Conservation (phyloP, 2,113 vertebrate species). For the Heteronetta atricapilla region DNA sequence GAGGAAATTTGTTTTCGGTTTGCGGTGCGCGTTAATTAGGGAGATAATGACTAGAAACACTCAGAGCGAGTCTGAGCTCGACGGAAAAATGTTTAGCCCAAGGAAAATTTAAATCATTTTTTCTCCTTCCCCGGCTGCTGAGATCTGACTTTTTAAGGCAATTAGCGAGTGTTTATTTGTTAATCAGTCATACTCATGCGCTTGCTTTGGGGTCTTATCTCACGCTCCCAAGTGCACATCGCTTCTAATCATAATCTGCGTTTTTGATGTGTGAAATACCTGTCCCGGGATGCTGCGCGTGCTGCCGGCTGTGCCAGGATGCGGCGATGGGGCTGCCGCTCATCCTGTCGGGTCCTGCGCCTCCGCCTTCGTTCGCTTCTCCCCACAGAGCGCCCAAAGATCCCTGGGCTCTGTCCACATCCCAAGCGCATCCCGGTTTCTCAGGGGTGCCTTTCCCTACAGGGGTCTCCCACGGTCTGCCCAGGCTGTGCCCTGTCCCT, state of each 20-base stretch:
- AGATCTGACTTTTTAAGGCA: neutral
- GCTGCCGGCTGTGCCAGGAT: neutral
- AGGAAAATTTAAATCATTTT: neutral
- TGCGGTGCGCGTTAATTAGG: neutral
- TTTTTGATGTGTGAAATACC: neutral
- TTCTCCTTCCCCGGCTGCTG: neutral
- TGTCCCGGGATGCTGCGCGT: accelerated
- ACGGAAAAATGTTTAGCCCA: constrained; percentile 26
- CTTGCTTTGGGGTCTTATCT: constrained; percentile 18
- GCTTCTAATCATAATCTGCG: neutral
- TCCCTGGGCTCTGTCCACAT: accelerated
- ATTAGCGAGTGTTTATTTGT: constrained; percentile 27
- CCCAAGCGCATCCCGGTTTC: accelerated
- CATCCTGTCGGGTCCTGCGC: neutral
- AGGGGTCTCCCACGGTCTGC: neutral
- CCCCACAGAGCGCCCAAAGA: neutral
- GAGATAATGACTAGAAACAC: neutral
- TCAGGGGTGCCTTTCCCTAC: accelerated
- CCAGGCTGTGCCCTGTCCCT: neutral
- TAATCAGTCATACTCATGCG: neutral
- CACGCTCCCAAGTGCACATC: neutral
- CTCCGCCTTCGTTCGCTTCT: neutral
- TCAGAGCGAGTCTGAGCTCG: neutral
- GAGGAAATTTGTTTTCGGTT: neutral
- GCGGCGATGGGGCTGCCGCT: accelerated